A percentile compares a stretch with the other conserved stretches of the same genome.
Conservation (phyloP, 53 echinoderm and acorn worm genomes). For the Paracentrotus lividus region DNA sequence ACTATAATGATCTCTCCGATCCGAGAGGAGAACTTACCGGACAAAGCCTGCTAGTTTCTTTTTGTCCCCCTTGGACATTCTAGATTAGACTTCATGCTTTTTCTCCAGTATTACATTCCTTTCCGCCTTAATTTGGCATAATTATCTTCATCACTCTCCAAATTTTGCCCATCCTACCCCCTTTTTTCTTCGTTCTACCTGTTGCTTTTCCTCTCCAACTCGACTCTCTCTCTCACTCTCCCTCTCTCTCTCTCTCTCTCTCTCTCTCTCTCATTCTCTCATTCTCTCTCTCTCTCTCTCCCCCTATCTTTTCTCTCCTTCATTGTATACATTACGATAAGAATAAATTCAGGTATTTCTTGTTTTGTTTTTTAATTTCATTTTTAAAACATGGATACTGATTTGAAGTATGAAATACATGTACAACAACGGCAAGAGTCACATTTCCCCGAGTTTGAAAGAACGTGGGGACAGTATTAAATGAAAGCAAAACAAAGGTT, state of each 20-base stretch:
- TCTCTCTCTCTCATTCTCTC: neutral
- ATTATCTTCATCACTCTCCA: neutral
- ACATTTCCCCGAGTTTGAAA: conserved; percentile 37
- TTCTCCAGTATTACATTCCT: neutral
- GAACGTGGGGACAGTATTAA: neutral
- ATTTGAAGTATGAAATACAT: conserved; percentile 22
- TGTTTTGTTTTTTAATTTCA: conserved; percentile 48
- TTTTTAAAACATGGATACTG: conserved; percentile 47
- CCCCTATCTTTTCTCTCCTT: neutral
- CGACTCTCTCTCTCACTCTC: neutral
- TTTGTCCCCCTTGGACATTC: neutral
- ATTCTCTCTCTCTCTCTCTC: conserved; percentile 17
- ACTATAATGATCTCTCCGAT: too few relatives aligned
- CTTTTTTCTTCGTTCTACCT: neutral
- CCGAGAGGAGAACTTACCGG: too few relatives aligned
- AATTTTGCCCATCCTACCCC: neutral
- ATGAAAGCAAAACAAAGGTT: neutral
- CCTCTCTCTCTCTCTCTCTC: neutral
- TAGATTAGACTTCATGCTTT: neutral
- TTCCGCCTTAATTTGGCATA: neutral
- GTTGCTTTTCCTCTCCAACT: neutral
- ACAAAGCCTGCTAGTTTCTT: too few relatives aligned
- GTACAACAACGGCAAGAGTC: conserved; percentile 52
- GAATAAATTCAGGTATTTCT: neutral
- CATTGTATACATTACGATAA: neutral